Evolutionary conservation across 2,797 vertebrate species (phyloP).

Genomic region (Spinibarbus caldwelli): DNA sequence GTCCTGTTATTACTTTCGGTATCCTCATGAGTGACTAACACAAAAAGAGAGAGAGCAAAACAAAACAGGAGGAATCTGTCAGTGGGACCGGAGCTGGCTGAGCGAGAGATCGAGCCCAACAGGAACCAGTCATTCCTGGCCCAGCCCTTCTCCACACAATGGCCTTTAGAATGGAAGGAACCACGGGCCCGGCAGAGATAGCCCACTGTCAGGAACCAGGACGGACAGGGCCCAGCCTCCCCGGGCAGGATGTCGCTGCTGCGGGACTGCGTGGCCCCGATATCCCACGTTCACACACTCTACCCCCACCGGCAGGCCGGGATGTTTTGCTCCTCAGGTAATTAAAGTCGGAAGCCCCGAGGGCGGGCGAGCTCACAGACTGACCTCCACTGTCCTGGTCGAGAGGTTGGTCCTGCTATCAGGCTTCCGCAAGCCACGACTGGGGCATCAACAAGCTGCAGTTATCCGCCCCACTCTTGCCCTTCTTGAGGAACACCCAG

Average conservation of each 20-base stretch:
- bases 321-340: constrained; percentile 88
- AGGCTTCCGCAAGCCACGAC: constrained; percentile 82
- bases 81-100: constrained; percentile 70
- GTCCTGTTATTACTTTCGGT: constrained; percentile 40
- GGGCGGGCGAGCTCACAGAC: constrained; percentile 70
- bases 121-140: constrained; percentile 93
- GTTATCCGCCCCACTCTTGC: constrained; percentile 34
- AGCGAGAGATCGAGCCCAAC: constrained; percentile 69
- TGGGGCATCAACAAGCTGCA: constrained; percentile 72
- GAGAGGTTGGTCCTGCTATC: constrained; percentile 72
- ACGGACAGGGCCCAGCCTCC: constrained; percentile 77
- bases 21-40: constrained; percentile 52
- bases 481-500: constrained; percentile 51
- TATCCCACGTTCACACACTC: constrained; percentile 82
- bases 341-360: constrained; percentile 85
- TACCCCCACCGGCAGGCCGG: constrained; percentile 61
- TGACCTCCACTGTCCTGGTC: constrained; percentile 81
- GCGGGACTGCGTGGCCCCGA: constrained; percentile 76
- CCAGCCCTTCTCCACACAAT: constrained; percentile 93
- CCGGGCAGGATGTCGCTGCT: constrained; percentile 88
- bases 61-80: constrained; percentile 74
- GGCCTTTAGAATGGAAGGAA: constrained; percentile 92
- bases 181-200: constrained; percentile 89
- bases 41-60: constrained; percentile 58
- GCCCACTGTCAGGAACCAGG: constrained; percentile 91